Evolutionary conservation across 1,140 invertebrate genomes (phyloP).

Genomic region (Apis cerana): DNA sequence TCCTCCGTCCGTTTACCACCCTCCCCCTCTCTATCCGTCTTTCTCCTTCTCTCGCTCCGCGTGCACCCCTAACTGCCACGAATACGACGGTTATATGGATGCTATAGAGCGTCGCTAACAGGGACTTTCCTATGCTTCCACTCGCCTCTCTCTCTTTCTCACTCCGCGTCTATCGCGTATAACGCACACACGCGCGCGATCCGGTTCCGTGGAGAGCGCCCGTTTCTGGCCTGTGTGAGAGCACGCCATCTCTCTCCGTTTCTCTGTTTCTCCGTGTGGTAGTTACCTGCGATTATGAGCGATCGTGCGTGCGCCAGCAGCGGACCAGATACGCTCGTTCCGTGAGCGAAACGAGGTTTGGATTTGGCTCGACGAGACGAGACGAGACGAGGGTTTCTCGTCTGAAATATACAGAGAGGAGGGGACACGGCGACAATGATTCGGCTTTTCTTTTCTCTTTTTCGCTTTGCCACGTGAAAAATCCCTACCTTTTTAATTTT

Average conservation of each 20-base stretch:
- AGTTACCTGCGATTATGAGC: slow-evolving; percentile 60
- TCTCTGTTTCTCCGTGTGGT: slow-evolving; percentile 9
- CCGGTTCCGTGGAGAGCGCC: slow-evolving; percentile 4
- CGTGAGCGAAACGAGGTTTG: background rate
- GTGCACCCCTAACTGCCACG: slow-evolving; percentile 60
- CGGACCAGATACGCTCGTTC: background rate
- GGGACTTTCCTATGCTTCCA: slow-evolving; percentile 60
- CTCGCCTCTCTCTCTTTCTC: background rate
- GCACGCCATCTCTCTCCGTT: background rate
- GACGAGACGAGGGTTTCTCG: background rate
- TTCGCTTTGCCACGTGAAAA: no score
- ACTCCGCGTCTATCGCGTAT: background rate
- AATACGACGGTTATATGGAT: slow-evolving; percentile 69
- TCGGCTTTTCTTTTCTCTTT: background rate
- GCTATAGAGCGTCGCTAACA: slow-evolving; percentile 66
- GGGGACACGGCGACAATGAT: no score
- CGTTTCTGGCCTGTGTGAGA: background rate
- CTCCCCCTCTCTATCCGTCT: slow-evolving; percentile 23
- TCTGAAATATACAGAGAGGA: background rate
- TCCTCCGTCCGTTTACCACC: slow-evolving; percentile 16
- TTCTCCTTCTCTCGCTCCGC: background rate
- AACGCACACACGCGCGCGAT: slow-evolving; percentile 15
- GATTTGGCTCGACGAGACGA: background rate
- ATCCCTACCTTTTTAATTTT: no score
- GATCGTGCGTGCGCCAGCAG: slow-evolving; percentile 32